These are phyloP conservation scores for Emys orbicularis DNA, from an alignment of 2,797 vertebrate genomes.

Conservation along the genomic window DNA sequence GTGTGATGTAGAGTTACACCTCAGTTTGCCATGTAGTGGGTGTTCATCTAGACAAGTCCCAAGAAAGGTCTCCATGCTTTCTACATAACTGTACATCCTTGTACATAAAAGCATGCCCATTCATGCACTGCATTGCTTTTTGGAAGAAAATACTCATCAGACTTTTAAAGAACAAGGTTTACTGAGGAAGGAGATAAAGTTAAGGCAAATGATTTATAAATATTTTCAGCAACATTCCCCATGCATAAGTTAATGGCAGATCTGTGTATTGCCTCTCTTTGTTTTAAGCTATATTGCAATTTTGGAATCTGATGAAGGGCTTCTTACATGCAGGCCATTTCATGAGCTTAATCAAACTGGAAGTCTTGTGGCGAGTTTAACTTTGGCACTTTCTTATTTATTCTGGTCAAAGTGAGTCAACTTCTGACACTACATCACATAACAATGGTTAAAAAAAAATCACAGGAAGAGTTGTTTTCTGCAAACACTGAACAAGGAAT, in stretches of 20 bases:
- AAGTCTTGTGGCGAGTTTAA: neutral
- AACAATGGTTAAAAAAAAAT: neutral
- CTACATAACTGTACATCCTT: neutral
- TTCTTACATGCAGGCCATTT: neutral
- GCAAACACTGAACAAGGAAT: neutral
- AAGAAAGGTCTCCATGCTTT: neutral
- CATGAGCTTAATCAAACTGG: neutral
- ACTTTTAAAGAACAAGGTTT: neutral
- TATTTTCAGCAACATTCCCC: neutral
- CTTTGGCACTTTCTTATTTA: neutral
- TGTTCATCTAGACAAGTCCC: neutral
- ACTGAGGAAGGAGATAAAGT: too few species aligned
- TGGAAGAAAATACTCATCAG: neutral
- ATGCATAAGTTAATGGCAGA: neutral
- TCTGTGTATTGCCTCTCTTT: neutral
- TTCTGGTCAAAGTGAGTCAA: neutral
- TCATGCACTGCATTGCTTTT: neutral
- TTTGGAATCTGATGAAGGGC: neutral
- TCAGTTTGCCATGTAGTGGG: too few species aligned
- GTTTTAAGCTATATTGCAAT: neutral
- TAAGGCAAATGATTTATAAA: neutral
- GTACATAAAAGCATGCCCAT: neutral
- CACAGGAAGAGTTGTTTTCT: neutral
- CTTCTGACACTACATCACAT: neutral
- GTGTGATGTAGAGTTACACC: too few species aligned